Evolutionary conservation across 2,113 vertebrate species (phyloP).

Genomic region (Scytalopus superciliaris): DNA sequence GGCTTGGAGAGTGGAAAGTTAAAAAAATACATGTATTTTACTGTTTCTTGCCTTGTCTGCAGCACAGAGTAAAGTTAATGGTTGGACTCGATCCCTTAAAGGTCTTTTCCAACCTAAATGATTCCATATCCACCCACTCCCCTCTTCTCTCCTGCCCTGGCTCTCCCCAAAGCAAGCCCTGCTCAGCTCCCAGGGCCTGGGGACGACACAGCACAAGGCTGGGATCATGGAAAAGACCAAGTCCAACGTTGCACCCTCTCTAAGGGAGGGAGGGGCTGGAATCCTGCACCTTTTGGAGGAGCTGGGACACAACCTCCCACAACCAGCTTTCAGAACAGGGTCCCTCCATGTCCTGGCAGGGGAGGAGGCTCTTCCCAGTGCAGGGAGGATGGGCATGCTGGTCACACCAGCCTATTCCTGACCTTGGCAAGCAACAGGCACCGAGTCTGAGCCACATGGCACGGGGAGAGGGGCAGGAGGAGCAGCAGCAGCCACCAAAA

Average conservation of each 20-base stretch:
- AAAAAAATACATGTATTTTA: neutral
- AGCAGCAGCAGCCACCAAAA: accelerated
- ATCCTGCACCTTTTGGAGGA: accelerated
- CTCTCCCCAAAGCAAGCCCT: neutral
- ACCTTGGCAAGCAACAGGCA: neutral
- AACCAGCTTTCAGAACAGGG: neutral
- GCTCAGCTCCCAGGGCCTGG: neutral
- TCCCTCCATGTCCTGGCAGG: neutral
- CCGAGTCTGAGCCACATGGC: accelerated
- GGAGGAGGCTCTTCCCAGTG: neutral
- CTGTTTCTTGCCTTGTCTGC: neutral
- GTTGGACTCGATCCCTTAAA: neutral
- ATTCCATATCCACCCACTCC: neutral
- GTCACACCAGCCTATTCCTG: neutral
- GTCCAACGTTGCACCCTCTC: neutral
- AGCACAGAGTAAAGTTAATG: neutral
- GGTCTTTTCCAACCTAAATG: neutral
- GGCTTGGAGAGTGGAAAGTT: neutral
- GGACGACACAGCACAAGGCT: neutral
- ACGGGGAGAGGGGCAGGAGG: neutral
- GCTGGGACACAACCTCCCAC: neutral
- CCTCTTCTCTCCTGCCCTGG: neutral
- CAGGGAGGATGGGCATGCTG: neutral
- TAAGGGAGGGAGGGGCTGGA: neutral
- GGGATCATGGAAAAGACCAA: neutral